Conservation (phyloP, 2,113 vertebrate species). For the Amphiprion ocellaris region DNA sequence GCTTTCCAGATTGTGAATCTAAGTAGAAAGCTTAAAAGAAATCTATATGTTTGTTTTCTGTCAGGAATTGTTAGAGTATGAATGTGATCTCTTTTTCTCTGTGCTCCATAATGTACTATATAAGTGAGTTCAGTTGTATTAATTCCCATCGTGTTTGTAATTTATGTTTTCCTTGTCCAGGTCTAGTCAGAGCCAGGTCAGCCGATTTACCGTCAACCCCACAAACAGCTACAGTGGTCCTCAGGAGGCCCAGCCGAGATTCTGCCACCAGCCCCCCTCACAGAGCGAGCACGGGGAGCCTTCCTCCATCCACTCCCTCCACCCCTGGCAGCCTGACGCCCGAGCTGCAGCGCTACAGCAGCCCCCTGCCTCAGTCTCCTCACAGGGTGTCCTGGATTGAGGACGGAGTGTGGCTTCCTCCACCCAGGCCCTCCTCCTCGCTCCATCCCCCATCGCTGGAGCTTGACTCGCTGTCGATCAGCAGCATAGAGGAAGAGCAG, state of each 20-base stretch:
- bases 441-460: slow-evolving; percentile 73
- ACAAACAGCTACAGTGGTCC: slow-evolving; percentile 49
- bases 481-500: slow-evolving; percentile 87
- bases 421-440: slow-evolving; percentile 48
- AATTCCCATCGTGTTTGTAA: neutral
- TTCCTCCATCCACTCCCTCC: slow-evolving; percentile 11
- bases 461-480: slow-evolving; percentile 82
- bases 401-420: slow-evolving; percentile 79
- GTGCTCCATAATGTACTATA: neutral
- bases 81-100: neutral
- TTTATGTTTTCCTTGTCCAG: slow-evolving; percentile 37
- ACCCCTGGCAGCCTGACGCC: neutral
- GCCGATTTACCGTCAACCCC: slow-evolving; percentile 45
- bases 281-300: slow-evolving; percentile 26
- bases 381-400: slow-evolving; percentile 91
- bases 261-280: neutral
- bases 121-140: neutral
- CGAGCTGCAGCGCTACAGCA: slow-evolving; percentile 48
- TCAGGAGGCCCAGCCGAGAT: slow-evolving; percentile 70
- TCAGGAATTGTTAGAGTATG: too few relatives aligned
- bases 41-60: too few relatives aligned
- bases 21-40: too few relatives aligned
- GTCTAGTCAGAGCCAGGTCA: slow-evolving; percentile 61
- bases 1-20: too few relatives aligned
- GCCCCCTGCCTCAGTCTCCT: slow-evolving; percentile 69